These are phyloP conservation scores for Eptesicus fuscus DNA, from an alignment of 2,113 vertebrate genomes.

Conservation along the genomic window DNA sequence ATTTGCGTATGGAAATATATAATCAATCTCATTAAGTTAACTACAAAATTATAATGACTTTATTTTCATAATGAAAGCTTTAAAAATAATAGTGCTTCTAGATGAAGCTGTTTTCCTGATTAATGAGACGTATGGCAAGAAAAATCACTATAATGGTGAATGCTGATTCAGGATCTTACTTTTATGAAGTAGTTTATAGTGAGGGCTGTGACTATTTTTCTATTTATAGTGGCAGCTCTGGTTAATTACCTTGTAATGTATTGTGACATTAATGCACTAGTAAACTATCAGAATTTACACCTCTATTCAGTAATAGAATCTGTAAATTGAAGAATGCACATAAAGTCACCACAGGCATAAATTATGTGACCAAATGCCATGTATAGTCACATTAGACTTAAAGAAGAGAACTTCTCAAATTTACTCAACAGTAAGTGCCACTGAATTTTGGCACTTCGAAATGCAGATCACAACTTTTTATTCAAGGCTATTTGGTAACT, in stretches of 20 bases:
- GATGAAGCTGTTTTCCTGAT: constrained; percentile 64
- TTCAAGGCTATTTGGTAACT: background rate
- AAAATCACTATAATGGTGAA: constrained; percentile 63
- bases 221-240: constrained; percentile 75
- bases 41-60: background rate
- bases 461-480: background rate
- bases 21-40: constrained; percentile 66
- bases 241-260: constrained; percentile 83
- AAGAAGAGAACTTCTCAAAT: constrained; percentile 54
- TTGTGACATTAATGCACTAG: constrained; percentile 82
- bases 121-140: constrained; percentile 57
- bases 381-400: constrained; percentile 42
- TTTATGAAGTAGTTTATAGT: constrained; percentile 77
- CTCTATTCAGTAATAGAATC: constrained; percentile 67
- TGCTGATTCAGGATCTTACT: constrained; percentile 78
- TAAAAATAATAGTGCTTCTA: constrained; percentile 67
- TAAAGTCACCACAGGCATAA: constrained; percentile 77
- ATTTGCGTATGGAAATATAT: background rate
- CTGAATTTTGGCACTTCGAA: background rate
- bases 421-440: constrained; percentile 30
- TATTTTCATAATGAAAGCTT: constrained; percentile 49
- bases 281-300: constrained; percentile 80
- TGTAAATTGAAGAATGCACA: constrained; percentile 76
- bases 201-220: constrained; percentile 72
- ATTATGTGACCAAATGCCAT: constrained; percentile 72